These are phyloP conservation scores for Betta splendens DNA, from an alignment of 2,797 vertebrate genomes.

Conservation along the genomic window DNA sequence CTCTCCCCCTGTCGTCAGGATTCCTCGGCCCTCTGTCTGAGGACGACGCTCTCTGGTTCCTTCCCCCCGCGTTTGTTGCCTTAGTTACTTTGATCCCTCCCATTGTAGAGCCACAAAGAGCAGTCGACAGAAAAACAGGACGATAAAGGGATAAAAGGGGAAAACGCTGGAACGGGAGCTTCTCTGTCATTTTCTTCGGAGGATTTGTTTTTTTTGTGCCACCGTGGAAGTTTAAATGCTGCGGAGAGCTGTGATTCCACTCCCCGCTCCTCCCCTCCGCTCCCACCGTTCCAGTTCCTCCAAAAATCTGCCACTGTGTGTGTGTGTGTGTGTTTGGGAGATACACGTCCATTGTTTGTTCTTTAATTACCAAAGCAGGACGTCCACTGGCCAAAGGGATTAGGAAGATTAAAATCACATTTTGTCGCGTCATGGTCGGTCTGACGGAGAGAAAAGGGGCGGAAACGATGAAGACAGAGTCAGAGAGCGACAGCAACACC, in stretches of 20 bases:
- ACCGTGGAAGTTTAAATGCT: constrained; percentile 7
- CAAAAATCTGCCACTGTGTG: background rate
- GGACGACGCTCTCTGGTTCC: constrained; percentile 13
- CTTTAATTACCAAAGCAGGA: constrained; percentile 49
- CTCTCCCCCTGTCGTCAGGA: constrained; percentile 14
- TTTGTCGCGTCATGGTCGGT: constrained; percentile 35
- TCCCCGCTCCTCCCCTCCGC: background rate
- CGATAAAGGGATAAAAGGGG: constrained; percentile 32
- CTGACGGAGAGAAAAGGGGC: constrained; percentile 21
- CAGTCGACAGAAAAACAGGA: constrained; percentile 11
- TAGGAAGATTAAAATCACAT: constrained; percentile 50
- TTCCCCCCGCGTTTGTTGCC: constrained; percentile 49
- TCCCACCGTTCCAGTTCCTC: constrained; percentile 4
- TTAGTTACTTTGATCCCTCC: constrained; percentile 58
- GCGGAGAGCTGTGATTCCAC: constrained; percentile 7
- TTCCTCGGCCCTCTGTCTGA: constrained; percentile 15
- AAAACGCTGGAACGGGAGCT: constrained; percentile 17
- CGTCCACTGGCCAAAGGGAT: constrained; percentile 42
- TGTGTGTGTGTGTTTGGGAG: background rate
- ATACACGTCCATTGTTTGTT: constrained; percentile 19
- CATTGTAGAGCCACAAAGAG: constrained; percentile 40
- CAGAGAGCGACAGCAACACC: constrained; percentile 21
- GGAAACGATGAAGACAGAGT: no score
- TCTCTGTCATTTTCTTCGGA: constrained; percentile 1
- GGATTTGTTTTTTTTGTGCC: constrained; percentile 42